These are phyloP conservation scores for Adelosebastes latens DNA, from an alignment of 2,797 vertebrate species.

Conservation along the genomic window DNA sequence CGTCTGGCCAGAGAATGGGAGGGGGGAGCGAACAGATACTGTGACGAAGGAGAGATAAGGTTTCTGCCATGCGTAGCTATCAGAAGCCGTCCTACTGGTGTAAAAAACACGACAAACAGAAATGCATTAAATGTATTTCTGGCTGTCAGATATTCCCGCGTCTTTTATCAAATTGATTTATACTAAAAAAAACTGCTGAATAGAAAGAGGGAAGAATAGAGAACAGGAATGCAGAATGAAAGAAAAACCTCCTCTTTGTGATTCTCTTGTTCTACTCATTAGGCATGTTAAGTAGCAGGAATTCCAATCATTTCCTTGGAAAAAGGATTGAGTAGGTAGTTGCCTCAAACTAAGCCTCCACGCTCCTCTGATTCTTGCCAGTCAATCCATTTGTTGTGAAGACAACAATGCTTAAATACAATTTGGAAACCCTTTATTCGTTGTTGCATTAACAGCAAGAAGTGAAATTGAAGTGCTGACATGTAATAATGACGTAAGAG, in stretches of 20 bases:
- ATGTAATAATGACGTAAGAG: neutral
- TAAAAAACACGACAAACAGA: conserved; percentile 40
- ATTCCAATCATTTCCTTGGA: conserved; percentile 78
- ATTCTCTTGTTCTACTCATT: conserved; percentile 64
- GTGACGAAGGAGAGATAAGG: conserved; percentile 56
- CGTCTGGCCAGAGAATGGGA: conserved; percentile 53
- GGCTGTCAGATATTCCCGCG: neutral
- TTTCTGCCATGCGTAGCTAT: conserved; percentile 56
- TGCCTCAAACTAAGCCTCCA: conserved; percentile 59
- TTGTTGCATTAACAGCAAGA: conserved; percentile 16
- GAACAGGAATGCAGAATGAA: conserved; percentile 32
- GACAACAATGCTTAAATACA: conserved; percentile 34
- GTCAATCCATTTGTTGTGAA: conserved; percentile 39
- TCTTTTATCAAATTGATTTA: neutral
- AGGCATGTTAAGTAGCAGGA: conserved; percentile 72
- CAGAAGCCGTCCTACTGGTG: conserved; percentile 19
- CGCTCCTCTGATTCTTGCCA: conserved; percentile 49
- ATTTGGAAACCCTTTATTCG: conserved; percentile 37
- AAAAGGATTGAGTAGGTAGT: conserved; percentile 58
- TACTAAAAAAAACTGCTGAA: neutral
- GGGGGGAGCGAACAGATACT: conserved; percentile 23
- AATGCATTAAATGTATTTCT: conserved; percentile 18
- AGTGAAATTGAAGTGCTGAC: neutral
- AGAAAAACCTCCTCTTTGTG: conserved; percentile 38
- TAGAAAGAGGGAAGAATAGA: neutral